A percentile compares a stretch with the other conserved stretches of the same genome.
Evolutionary conservation across 2,797 vertebrate species (phyloP).

Genomic region (Chelonia mydas): DNA sequence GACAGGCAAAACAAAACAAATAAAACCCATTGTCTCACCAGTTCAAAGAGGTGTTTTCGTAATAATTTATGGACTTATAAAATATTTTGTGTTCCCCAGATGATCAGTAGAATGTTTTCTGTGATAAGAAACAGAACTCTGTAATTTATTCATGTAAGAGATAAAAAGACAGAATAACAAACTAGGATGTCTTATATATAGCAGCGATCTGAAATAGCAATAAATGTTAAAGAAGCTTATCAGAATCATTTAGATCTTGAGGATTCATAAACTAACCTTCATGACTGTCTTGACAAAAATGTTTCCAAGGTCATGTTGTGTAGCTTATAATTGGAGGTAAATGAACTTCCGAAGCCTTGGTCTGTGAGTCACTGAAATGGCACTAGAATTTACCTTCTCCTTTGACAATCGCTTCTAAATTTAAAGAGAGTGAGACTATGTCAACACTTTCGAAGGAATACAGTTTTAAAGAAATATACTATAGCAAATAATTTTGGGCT

Average conservation of each 20-base stretch:
- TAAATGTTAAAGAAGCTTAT: slow-evolving; percentile 61
- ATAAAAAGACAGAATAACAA: slow-evolving; percentile 75
- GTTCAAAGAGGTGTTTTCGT: slow-evolving; percentile 73
- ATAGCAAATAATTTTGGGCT: slow-evolving; percentile 52
- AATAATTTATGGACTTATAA: slow-evolving; percentile 78
- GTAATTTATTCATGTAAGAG: slow-evolving; percentile 78
- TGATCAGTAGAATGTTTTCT: slow-evolving; percentile 77
- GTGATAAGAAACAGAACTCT: slow-evolving; percentile 77
- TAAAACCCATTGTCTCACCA: slow-evolving; percentile 6
- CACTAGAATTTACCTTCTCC: slow-evolving; percentile 61
- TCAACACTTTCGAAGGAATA: slow-evolving; percentile 48
- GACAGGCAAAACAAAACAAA: slow-evolving; percentile 54
- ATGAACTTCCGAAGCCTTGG: slow-evolving; percentile 12
- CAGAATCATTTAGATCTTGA: slow-evolving; percentile 37
- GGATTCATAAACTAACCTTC: slow-evolving; percentile 49
- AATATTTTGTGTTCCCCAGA: slow-evolving; percentile 74
- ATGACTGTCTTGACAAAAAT: slow-evolving; percentile 45
- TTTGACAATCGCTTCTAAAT: slow-evolving; percentile 52
- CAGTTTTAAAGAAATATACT: slow-evolving; percentile 38
- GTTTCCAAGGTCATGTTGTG: slow-evolving; percentile 41
- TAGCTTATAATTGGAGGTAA: slow-evolving; percentile 36
- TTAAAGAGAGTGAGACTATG: slow-evolving; percentile 42
- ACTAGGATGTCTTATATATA: slow-evolving; percentile 64
- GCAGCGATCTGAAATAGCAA: slow-evolving; percentile 67
- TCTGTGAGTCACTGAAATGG: slow-evolving; percentile 22